Evolutionary conservation across 2,797 vertebrate genomes (phyloP), one percentile per base, ranked within the genome.

Genomic region (Coranthus polyacanthus): DNA sequence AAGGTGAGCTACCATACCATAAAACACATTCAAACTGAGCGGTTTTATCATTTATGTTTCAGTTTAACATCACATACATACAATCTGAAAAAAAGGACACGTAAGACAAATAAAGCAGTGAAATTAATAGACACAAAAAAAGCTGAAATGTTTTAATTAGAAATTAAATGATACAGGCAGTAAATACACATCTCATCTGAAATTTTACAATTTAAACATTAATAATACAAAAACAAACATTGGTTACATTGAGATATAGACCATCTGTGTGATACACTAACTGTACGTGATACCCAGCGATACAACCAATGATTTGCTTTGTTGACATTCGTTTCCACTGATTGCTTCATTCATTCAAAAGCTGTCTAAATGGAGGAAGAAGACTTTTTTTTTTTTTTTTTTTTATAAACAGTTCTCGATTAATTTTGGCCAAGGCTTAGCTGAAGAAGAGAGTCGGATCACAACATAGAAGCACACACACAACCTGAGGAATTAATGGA

Each of bases 81-180:
- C 3, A 3, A 26, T 26, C 1, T 9, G 10, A 7, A 57, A 32
- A n/a, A n/a, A n/a, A n/a, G n/a, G n/a, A n/a, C n/a, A n/a, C n/a
- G n/a, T n/a, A n/a, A n/a, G n/a, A n/a, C n/a, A n/a, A n/a, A n/a
- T n/a, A n/a, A n/a, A n/a, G n/a, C 8, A 44, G 12, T 26, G 3
- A 26, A 59, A 45, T 3, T 44, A 37, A 44, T 11, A 46, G 24
- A 64, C 43, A 58, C 36, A 37, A 15, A 2, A 53, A 56, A 72
- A 53, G 38, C 16, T 4, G 9, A 68, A 49, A 45, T 44, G 37
- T 32, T 60, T 65, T 62, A 11, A 75, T 75, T 71, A 62, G 6
- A 79, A 62, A 51, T 41, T 5, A 26, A 69, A 55, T 56, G 24
- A 63, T 44, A 42, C 42, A 72, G 44, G 57, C 68, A 75, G 22